phyloP scores from a whole-genome alignment of 53 echinoderm and acorn worm species.

The Henricia sp. region DNA sequence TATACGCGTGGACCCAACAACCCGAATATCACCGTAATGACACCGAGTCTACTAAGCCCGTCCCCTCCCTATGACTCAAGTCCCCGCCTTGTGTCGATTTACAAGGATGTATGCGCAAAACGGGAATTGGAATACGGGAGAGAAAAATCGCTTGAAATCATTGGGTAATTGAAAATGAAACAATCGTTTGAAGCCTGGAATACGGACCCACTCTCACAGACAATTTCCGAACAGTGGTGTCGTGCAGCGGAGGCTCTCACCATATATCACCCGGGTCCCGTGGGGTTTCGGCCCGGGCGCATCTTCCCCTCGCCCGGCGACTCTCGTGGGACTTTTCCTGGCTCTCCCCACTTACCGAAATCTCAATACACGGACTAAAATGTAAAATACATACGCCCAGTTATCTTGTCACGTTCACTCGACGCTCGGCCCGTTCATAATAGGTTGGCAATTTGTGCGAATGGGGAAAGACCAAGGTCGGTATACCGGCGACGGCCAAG shows the following conservation, averaged over 20 bases:
- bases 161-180: constrained; percentile 58
- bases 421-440: constrained; percentile 13
- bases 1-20: too few relatives aligned
- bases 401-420: constrained; percentile 19
- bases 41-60: too few relatives aligned
- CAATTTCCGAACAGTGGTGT: constrained; percentile 45
- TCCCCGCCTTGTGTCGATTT: background rate
- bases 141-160: constrained; percentile 38
- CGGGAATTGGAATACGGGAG: background rate
- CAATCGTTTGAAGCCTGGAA: constrained; percentile 52
- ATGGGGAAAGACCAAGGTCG: constrained; percentile 37
- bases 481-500: background rate
- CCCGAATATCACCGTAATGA: too few relatives aligned
- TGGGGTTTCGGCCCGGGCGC: background rate
- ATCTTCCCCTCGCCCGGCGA: constrained; percentile 9
- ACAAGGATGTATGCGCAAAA: background rate
- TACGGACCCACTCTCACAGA: constrained; percentile 16
- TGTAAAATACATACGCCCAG: constrained; percentile 23
- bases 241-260: background rate
- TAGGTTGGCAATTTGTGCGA: constrained; percentile 40
- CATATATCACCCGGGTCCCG: background rate
- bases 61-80: background rate
- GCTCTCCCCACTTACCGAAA: background rate
- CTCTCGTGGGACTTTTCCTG: constrained; percentile 40
- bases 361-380: constrained; percentile 14